Evolutionary conservation across 2,113 vertebrate genomes (phyloP), one percentile per base, ranked within the genome.

Genomic region (Phocoena sinus): DNA sequence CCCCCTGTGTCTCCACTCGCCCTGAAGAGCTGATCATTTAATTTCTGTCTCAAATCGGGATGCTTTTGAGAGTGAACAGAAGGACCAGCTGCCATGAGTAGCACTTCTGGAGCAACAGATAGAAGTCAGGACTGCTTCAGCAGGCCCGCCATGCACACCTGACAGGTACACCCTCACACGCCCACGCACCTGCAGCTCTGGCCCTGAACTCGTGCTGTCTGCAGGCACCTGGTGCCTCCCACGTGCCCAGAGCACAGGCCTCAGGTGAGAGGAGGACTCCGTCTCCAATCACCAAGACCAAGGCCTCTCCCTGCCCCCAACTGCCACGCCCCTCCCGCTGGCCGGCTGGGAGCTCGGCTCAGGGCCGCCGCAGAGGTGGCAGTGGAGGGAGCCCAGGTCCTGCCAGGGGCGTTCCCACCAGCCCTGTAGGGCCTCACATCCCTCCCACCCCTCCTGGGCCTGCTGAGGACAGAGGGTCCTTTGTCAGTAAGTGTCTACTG

Each of bases 81-180:
- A 67, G 73, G 44, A 5, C 18, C 36, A 18, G 13, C 20, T 50
- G 31, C 17, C 12, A 4, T 33, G 4, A 5, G 28, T 15, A 5
- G 20, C 12, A 14, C 2, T 10, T 20, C 47, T 60, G 38, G 36
- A 60, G 56, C 31, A n/a, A 8, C 33, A 26, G 31, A 26, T 8
- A 0, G 21, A 21, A 17, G 28, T 23, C 15, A 56, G 79, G 44
- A 36, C 85, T 15, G n/a, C 3, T 41, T 36, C 33, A 33, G n/a
- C 71, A 18, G 2, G 18, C 12, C 0, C 31, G 15, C 14, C 63
- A 21, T 2, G 11, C 3, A 36, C 21, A 9, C 53, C n/a, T 6
- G 2, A 1, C 50, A 13, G 4, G 0, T 1, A 8, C 3, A 31
- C 56, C 26, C 50, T 53, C 10, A 14, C 7, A 11, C 53, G 4